Percentiles rank a stretch among this genome's conserved stretches.
These are phyloP conservation scores for Vultur gryphus DNA, from an alignment of 2,797 vertebrate species.

Conservation along the genomic window DNA sequence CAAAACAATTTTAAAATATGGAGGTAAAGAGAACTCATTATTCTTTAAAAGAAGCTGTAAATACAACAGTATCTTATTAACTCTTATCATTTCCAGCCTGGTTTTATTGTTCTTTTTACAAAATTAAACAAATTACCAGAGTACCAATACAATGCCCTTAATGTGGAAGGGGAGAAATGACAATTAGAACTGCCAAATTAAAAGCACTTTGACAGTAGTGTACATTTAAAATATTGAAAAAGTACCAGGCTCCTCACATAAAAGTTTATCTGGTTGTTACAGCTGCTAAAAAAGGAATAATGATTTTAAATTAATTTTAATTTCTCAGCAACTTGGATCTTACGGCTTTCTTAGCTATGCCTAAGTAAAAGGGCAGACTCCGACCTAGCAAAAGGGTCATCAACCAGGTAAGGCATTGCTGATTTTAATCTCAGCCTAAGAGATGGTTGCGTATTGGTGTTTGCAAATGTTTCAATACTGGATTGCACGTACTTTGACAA, in stretches of 20 bases:
- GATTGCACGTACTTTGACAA: neutral
- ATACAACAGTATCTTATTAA: neutral
- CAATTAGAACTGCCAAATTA: neutral
- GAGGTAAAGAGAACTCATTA: neutral
- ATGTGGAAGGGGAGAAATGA: neutral
- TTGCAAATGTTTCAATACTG: neutral
- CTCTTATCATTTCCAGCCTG: neutral
- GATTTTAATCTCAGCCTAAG: neutral
- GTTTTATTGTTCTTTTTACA: neutral
- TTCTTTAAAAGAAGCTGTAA: neutral
- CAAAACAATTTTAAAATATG: neutral
- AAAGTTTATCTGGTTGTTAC: neutral
- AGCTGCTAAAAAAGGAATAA: neutral
- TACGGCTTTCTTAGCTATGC: neutral
- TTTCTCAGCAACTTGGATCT: neutral
- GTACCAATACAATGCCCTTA: neutral
- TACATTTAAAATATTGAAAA: neutral
- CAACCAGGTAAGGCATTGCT: neutral
- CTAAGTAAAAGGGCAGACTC: neutral
- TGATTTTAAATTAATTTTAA: neutral
- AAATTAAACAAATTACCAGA: neutral
- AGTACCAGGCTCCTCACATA: neutral
- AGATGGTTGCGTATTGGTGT: neutral
- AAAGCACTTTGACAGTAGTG: neutral
- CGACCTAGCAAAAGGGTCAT: neutral